A percentile compares a stretch with the other conserved stretches of the same genome.
phyloP scores from a whole-genome alignment of 2,888 invertebrate species.

The Ophion ventricosus region DNA sequence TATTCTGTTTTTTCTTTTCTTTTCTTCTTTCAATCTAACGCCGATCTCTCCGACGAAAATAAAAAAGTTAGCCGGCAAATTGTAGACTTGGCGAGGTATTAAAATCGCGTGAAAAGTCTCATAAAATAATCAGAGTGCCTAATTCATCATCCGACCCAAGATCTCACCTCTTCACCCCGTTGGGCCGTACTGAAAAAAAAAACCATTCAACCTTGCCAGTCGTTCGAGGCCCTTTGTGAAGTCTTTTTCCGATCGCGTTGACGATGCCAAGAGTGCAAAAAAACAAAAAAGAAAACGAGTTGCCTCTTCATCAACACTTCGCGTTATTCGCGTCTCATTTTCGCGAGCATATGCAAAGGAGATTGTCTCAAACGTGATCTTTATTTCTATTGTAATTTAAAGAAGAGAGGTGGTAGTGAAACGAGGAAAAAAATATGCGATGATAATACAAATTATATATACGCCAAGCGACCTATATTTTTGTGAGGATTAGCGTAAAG shows the following conservation, averaged over 20 bases:
- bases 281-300: neutral
- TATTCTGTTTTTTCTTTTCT: too few species aligned
- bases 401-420: slow-evolving; percentile 29
- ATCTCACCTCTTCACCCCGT: neutral
- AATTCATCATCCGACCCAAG: neutral
- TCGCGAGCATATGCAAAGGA: neutral
- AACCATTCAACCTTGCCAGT: slow-evolving; percentile 21
- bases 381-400: slow-evolving; percentile 53
- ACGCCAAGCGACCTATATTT: slow-evolving; percentile 75
- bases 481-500: slow-evolving; percentile 72
- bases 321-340: neutral
- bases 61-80: neutral
- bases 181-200: neutral
- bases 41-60: neutral
- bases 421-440: slow-evolving; percentile 61
- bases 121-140: slow-evolving; percentile 12
- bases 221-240: neutral
- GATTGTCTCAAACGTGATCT: slow-evolving; percentile 30
- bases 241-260: neutral
- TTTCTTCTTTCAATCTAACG: too few species aligned
- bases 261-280: neutral
- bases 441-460: slow-evolving; percentile 72
- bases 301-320: neutral
- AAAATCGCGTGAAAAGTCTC: neutral
- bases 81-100: neutral